Evolutionary conservation across 2,797 vertebrate species (phyloP), one percentile per base, ranked within the genome.

Genomic region (Megaceryle alcyon): DNA sequence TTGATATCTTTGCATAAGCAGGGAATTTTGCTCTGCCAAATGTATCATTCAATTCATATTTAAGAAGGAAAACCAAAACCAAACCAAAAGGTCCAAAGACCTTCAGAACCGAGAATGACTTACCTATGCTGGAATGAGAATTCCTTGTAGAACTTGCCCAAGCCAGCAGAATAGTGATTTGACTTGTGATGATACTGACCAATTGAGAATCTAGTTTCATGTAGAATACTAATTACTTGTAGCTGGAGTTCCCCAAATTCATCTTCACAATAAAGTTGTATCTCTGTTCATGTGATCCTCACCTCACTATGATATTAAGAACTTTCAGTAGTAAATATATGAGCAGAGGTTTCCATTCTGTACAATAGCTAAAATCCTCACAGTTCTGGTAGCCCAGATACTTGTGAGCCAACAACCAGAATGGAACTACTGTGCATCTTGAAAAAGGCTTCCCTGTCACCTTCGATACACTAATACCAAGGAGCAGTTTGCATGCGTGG

Each of bases 401-500:
- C 37, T 11, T 44, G 1, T 21, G 49, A 80, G 9, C 14, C 49
- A 57, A 19, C 6, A 33, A 56, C 12, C 35, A 12, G 19, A 61
- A 46, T 14, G 14, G 51, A 63, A 13, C 8, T 21, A 5, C 49
- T 8, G 14, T 3, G 12, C 14, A 41, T 8, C 28, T 12, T 54
- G 25, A 82, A 49, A 39, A 39, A 37, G 29, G 33, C 4, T 20
- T 6, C 8, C 20, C 3, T 7, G 8, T 5, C n/a, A 79, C 10
- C 56, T 68, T 29, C 49, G 4, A 10, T 5, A 65, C 41, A 19
- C 10, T 10, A 33, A 14, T 20, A 41, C 19, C 44, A 68, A 37
- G 16, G 14, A 68, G 10, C 10, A 37, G 7, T 56, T 44, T 6
- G 33, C 6, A 3, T 0, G 1, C 0, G 0, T 2, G 13, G 11